Evolutionary conservation across 2,113 vertebrate species (phyloP).

Genomic region (Dipodomys stephensi): DNA sequence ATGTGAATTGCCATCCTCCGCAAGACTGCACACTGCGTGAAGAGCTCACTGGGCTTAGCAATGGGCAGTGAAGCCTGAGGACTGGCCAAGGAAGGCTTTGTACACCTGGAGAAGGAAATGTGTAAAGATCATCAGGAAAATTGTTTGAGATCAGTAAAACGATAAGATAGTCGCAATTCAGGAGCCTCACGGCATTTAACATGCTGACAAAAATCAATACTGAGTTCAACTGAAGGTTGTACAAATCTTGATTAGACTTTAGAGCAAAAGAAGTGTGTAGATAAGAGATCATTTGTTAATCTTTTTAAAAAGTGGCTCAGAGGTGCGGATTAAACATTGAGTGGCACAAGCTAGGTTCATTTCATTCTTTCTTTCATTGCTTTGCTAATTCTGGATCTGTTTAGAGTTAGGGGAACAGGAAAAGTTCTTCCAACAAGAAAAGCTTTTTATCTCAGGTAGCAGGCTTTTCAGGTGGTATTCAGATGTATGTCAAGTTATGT

Average conservation of each 20-base stretch:
- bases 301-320: background rate
- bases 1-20: background rate
- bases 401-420: background rate
- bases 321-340: background rate
- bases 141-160: background rate
- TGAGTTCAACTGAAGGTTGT: background rate
- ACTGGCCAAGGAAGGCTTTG: background rate
- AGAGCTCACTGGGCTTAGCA: background rate
- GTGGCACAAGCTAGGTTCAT: background rate
- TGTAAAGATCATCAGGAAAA: background rate
- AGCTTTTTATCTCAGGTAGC: background rate
- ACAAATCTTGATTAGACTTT: background rate
- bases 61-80: background rate
- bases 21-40: background rate
- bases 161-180: background rate
- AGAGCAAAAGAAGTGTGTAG: background rate
- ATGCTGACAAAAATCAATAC: background rate
- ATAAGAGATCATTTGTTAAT: slow-evolving; percentile 4
- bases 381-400: background rate
- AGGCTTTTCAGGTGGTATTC: background rate
- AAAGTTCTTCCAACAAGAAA: background rate
- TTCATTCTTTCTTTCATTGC: background rate
- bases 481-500: background rate
- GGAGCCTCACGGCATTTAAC: background rate
- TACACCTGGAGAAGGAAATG: background rate